Base-by-base conservation (phyloP, 2,797 vertebrate species). In the Malurus leucopterus region DNA sequence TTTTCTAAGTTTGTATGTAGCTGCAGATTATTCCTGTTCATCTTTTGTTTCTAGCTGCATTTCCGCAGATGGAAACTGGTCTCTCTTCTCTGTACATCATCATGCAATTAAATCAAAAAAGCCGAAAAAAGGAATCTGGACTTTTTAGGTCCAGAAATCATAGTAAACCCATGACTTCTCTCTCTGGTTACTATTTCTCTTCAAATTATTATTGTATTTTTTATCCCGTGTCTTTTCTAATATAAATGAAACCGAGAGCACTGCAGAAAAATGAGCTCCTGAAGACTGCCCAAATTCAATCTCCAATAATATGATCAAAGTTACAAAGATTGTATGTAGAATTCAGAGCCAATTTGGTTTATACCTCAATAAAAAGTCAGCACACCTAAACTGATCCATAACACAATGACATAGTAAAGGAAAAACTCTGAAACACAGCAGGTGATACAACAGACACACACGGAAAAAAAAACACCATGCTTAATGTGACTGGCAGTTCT, bases 81-180 rank as follows among this genome's bases (percentile, higher is more conserved):
- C 59, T 91, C 79, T 91, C 67, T 69, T 50, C 62, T 93, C 44
- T 50, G 11, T 50, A 77, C 1, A 2, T 55, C 69, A 87, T 59
- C 54, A 44, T 10, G 34, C 32, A 85, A 81, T 70, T 89, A 85
- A 90, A 90, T 65, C 2, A 68, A 86, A 93, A 92, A 72, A 67
- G 14, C 9, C 72, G 34, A 79, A 61, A 67, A 88, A 85, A 32
- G 12, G 14, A 73, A 76, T 71, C 36, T 68, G 43, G 24, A 89
- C 32, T 41, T 64, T 77, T 73, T 58, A 75, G 55, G 34, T 70
- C 59, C 59, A 91, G 51, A 83, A 92, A 79, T 62, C 55, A 72
- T n/a, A 81, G 8, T 23, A 40, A 88, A 90, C 40, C 63, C 64
- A 64, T 55, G 36, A 85, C 51, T 77, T 74, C 38, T 55, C 72